phyloP scores from a whole-genome alignment of 30 jellyfish, hydroid and myxozoan species.

The Sanderia malayensis region DNA sequence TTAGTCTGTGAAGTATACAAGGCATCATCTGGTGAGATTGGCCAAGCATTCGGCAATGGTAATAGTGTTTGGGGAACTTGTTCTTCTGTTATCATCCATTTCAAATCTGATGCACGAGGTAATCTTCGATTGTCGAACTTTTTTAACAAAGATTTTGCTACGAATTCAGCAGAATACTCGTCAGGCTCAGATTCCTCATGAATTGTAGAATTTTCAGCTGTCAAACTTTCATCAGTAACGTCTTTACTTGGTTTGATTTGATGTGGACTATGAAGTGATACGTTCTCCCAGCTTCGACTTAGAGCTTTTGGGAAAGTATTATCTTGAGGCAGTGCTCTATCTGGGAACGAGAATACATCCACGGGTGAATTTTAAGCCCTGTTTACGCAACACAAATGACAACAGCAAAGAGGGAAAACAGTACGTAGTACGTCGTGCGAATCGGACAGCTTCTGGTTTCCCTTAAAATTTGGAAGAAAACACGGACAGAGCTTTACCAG shows the following conservation, averaged over 20 bases:
- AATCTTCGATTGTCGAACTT: slow-evolving; percentile 75
- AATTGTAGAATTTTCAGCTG: slow-evolving; percentile 21
- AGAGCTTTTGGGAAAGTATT: slow-evolving; percentile 52
- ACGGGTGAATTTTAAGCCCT: no score
- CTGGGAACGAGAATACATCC: no score
- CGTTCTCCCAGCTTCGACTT: slow-evolving; percentile 94
- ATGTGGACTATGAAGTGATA: slow-evolving; percentile 69
- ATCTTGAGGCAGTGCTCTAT: slow-evolving; percentile 44
- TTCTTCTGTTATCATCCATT: slow-evolving; percentile 88
- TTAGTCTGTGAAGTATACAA: no score
- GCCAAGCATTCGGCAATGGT: slow-evolving; percentile 92
- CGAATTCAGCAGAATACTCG: slow-evolving; percentile 91
- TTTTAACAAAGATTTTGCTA: slow-evolving; percentile 84
- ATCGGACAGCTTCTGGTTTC: no score
- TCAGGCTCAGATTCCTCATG: slow-evolving; percentile 72
- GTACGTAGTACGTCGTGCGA: no score
- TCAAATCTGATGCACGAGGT: slow-evolving; percentile 96
- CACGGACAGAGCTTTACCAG: no score
- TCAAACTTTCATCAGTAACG: slow-evolving; percentile 11
- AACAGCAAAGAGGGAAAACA: no score
- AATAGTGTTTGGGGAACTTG: slow-evolving; percentile 87
- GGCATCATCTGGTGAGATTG: slow-evolving; percentile 85
- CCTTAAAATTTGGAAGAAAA: no score
- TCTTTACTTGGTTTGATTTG: slow-evolving; percentile 24
- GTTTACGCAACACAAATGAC: no score